Evolutionary conservation across 1,140 invertebrate species (phyloP).

Genomic region (Andricus grossulariae): DNA sequence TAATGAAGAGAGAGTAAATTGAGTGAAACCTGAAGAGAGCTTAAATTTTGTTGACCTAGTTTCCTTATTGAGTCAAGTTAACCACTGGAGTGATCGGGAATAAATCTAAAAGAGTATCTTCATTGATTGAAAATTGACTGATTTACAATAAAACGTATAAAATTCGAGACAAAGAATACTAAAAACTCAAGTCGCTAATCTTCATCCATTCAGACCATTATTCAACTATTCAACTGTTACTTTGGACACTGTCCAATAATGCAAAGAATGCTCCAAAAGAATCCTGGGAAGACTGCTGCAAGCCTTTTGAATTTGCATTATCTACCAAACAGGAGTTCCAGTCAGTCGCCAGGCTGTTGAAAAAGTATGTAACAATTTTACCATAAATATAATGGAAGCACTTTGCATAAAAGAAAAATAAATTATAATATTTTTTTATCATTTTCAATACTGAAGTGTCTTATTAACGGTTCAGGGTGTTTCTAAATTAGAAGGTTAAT

Average conservation of each 20-base stretch:
- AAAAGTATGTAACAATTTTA: not conserved
- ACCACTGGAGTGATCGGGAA: too few species aligned
- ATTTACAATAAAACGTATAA: not conserved
- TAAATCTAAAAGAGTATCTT: too few species aligned
- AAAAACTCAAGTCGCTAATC: not conserved
- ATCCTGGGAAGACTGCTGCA: not conserved
- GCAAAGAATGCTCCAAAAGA: not conserved
- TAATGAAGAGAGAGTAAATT: not conserved
- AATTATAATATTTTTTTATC: not conserved
- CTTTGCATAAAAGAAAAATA: not conserved
- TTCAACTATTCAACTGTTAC: conserved; percentile 21
- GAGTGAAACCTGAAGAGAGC: not conserved
- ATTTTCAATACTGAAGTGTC: not conserved
- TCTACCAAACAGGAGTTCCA: not conserved
- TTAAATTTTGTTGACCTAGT: not conserved
- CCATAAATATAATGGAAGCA: not conserved
- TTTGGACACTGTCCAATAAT: conserved; percentile 16
- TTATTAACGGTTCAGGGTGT: too few species aligned
- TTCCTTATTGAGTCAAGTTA: not conserved
- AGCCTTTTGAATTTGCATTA: conserved; percentile 14
- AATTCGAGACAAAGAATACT: not conserved
- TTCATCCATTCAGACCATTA: conserved; percentile 15
- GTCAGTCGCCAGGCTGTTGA: not conserved
- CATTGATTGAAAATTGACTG: too few species aligned
- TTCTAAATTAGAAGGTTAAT: too few species aligned